Evolutionary conservation across 2,113 vertebrate species (phyloP).

Genomic region (Ornithorhynchus anatinus): DNA sequence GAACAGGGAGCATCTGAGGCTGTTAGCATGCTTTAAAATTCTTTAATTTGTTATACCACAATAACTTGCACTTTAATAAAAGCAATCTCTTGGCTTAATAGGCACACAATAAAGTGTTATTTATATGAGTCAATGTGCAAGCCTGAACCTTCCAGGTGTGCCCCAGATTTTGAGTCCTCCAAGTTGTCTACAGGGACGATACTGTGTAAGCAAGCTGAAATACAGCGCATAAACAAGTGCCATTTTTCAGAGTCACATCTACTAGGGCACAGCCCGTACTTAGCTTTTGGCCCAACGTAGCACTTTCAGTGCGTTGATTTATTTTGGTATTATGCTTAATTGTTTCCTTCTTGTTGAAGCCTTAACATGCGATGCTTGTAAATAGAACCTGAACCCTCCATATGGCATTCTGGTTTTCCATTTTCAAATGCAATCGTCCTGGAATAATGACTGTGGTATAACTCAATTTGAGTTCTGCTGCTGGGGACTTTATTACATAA

Average conservation of each 20-base stretch:
- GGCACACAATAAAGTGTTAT: constrained; percentile 79
- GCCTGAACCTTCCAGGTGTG: constrained; percentile 71
- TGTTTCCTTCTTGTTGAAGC: constrained; percentile 82
- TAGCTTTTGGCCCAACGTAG: constrained; percentile 64
- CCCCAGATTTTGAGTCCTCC: constrained; percentile 65
- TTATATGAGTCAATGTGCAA: constrained; percentile 66
- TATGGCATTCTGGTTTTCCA: constrained; percentile 82
- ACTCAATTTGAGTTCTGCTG: constrained; percentile 97
- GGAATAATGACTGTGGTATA: constrained; percentile 85
- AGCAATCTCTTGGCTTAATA: constrained; percentile 76
- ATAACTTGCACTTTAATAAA: constrained; percentile 81
- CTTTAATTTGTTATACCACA: constrained; percentile 78
- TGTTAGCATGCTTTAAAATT: constrained; percentile 77
- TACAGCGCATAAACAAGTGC: constrained; percentile 56
- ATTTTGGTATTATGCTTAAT: constrained; percentile 80
- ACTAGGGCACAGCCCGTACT: constrained; percentile 57
- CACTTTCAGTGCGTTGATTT: constrained; percentile 73
- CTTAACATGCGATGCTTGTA: constrained; percentile 79
- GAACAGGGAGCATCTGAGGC: constrained; percentile 68
- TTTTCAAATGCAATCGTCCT: constrained; percentile 82
- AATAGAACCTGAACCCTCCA: constrained; percentile 76
- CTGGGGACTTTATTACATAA: constrained; percentile 97
- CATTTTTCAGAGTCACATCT: constrained; percentile 57
- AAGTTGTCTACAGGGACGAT: constrained; percentile 44
- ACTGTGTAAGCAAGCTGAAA: constrained; percentile 44